Conservation (phyloP, 2,888 invertebrate genomes). For the Plebejus melissa region DNA sequence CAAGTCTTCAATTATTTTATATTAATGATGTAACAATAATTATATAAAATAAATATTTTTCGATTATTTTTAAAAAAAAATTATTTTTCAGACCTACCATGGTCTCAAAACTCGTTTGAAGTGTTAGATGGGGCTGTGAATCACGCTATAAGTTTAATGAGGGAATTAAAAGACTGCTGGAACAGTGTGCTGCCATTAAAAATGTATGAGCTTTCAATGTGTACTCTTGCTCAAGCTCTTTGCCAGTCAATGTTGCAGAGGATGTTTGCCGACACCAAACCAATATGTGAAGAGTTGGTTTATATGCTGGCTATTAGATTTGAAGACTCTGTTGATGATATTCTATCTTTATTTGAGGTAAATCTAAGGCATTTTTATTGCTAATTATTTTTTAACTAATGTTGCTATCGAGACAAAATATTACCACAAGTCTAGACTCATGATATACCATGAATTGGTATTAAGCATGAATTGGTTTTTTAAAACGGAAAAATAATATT, state of each 20-base stretch:
- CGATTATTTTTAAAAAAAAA: no score
- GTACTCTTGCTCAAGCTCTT: conserved; percentile 53
- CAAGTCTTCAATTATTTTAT: no score
- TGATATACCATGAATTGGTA: no score
- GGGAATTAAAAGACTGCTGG: conserved; percentile 57
- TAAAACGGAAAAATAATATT: no score
- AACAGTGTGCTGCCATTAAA: conserved; percentile 50
- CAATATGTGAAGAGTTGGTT: conserved; percentile 59
- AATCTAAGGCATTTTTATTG: conserved; percentile 28
- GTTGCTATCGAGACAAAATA: no score
- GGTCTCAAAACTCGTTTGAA: conserved; percentile 57
- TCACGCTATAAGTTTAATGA: conserved; percentile 51
- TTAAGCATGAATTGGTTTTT: no score
- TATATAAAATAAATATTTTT: no score
- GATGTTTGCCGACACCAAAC: conserved; percentile 51
- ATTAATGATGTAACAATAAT: no score
- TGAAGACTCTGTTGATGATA: conserved; percentile 48
- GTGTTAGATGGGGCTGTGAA: conserved; percentile 60
- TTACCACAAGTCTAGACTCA: no score
- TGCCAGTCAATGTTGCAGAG: conserved; percentile 56
- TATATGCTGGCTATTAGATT: conserved; percentile 56
- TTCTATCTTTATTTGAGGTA: conserved; percentile 60
- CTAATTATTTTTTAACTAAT: no score
- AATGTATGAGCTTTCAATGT: conserved; percentile 63
- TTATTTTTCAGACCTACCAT: conserved; percentile 47